Evolutionary conservation across 2,113 vertebrate species (phyloP).

Genomic region (Cephalopholis sonnerati): DNA sequence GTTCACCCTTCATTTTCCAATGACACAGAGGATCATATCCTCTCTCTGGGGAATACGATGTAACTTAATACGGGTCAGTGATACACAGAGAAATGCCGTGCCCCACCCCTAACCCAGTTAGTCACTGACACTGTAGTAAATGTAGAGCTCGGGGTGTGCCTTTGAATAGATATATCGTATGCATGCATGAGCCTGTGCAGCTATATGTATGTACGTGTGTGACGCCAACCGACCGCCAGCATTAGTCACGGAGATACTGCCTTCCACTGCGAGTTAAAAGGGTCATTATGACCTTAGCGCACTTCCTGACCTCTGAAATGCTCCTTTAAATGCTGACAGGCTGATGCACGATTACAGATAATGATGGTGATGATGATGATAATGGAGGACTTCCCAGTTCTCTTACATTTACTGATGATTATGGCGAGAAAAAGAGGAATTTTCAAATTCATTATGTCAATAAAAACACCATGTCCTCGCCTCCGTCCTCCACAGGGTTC

Average conservation of each 20-base stretch:
- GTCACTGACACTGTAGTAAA: slow-evolving; percentile 34
- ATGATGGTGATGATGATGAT: slow-evolving; percentile 15
- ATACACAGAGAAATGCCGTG: slow-evolving; percentile 55
- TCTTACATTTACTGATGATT: not conserved
- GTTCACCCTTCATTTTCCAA: slow-evolving; percentile 57
- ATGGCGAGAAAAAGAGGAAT: not conserved
- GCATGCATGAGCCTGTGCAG: not conserved
- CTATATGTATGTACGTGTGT: slow-evolving; percentile 6
- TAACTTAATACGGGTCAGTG: slow-evolving; percentile 72
- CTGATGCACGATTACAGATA: not conserved
- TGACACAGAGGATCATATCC: slow-evolving; percentile 67
- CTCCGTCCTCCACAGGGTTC: slow-evolving; percentile 8
- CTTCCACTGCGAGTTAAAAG: slow-evolving; percentile 21
- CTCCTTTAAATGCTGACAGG: slow-evolving; percentile 29
- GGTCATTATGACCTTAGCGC: slow-evolving; percentile 34
- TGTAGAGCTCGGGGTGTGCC: slow-evolving; percentile 12
- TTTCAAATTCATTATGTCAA: slow-evolving; percentile 19
- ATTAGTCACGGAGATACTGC: slow-evolving; percentile 29
- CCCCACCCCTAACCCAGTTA: slow-evolving; percentile 64
- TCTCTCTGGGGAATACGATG: slow-evolving; percentile 51
- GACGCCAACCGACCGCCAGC: not conserved
- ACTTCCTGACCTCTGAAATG: slow-evolving; percentile 32
- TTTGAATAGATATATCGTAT: slow-evolving; percentile 26
- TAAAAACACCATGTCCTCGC: slow-evolving; percentile 17
- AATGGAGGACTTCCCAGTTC: not conserved